phyloP scores from a whole-genome alignment of 2,113 vertebrate genomes.

The Chamaea fasciata region DNA sequence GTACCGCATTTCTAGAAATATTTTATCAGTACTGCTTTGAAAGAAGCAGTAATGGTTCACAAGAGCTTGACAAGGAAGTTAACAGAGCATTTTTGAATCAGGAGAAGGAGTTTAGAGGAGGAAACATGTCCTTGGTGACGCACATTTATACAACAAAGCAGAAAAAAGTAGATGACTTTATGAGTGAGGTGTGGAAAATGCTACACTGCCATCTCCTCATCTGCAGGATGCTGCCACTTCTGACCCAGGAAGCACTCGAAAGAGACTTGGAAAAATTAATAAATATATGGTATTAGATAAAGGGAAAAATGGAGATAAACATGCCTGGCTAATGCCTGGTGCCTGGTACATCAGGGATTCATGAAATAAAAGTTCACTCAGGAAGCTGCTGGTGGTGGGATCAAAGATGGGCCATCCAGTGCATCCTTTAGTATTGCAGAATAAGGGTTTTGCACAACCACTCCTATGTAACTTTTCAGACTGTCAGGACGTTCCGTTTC shows the following conservation, averaged over 20 bases:
- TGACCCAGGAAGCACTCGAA: fast-evolving
- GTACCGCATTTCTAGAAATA: background rate
- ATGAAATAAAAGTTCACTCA: background rate
- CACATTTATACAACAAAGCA: background rate
- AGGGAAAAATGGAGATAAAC: background rate
- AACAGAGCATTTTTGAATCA: background rate
- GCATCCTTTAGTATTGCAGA: background rate
- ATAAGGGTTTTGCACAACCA: background rate
- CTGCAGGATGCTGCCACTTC: background rate
- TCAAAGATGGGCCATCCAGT: fast-evolving
- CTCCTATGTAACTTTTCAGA: background rate
- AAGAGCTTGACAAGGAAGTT: background rate
- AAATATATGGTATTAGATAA: background rate
- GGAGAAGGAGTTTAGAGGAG: background rate
- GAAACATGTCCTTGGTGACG: background rate
- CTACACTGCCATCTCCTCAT: background rate
- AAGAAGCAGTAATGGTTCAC: background rate
- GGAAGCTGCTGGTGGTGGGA: background rate
- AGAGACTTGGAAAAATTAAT: background rate
- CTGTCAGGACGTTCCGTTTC: background rate
- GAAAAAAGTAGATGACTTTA: background rate
- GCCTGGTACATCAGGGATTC: background rate
- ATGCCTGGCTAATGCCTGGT: background rate
- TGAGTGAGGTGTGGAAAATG: background rate
- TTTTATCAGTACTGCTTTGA: background rate